Evolutionary conservation across 2,888 invertebrate genomes (phyloP).

Genomic region (Phania funesta): DNA sequence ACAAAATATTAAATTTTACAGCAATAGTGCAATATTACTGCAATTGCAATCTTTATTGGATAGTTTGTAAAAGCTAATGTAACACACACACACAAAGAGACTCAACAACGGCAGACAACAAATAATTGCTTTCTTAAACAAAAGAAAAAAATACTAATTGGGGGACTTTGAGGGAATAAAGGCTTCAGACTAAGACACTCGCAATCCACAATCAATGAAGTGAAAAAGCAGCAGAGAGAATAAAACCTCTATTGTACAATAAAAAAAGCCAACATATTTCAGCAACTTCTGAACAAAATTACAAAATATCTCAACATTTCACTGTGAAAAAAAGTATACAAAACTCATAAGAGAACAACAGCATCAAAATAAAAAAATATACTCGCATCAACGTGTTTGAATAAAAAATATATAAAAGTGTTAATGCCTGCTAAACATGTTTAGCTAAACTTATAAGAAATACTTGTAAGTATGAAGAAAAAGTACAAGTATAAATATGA

Average conservation of each 20-base stretch:
- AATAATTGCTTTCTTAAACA: conserved; percentile 32
- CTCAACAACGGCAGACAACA: not conserved
- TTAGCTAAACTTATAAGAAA: conserved; percentile 16
- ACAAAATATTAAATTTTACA: conserved; percentile 37
- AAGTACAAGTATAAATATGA: conserved; percentile 17
- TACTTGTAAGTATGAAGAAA: conserved; percentile 22
- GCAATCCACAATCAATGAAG: conserved; percentile 27
- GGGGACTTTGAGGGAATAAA: conserved; percentile 19
- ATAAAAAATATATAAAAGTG: conserved; percentile 57
- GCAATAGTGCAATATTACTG: conserved; percentile 13
- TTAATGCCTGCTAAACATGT: conserved; percentile 49
- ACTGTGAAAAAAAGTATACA: not conserved
- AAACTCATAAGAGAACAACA: conserved; percentile 2
- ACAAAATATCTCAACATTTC: conserved; percentile 49
- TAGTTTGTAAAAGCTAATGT: conserved; percentile 12
- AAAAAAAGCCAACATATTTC: conserved; percentile 6
- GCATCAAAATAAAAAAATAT: conserved; percentile 39
- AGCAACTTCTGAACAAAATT: conserved; percentile 31
- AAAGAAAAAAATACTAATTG: not conserved
- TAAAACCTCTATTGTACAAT: conserved; percentile 29
- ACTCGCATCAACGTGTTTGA: conserved; percentile 21
- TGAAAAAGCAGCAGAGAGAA: conserved; percentile 30
- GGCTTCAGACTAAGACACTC: not conserved
- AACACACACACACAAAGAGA: conserved; percentile 27
- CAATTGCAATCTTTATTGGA: conserved; percentile 16